Base-by-base conservation (phyloP, 2,797 vertebrate genomes). In the Molossus molossus region DNA sequence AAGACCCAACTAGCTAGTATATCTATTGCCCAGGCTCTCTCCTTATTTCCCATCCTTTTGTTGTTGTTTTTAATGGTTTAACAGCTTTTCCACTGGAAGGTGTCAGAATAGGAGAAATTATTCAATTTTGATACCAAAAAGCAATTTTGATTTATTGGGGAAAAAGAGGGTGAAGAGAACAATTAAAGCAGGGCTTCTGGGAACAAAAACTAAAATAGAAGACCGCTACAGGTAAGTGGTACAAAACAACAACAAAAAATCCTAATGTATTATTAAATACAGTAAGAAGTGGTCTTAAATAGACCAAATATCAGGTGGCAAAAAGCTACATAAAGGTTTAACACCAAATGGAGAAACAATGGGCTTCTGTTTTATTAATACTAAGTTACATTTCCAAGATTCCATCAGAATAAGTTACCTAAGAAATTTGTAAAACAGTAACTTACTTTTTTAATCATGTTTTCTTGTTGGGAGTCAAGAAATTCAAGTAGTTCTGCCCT, bases 401-500 rank as follows among this genome's bases (percentile, higher is more conserved):
- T 55, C 12, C 29, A 87, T 23, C 37, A 96, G 85, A 89, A n/a
- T 64, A 91, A 83, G 29, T 76, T 40, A 91, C 40, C 14, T 33
- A 90, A 83, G 12, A 85, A 73, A 65, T 85, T 64, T 60, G 37
- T 57, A 60, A 95, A 92, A 86, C 23, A 94, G 1, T 23, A 69
- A 96, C 98, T 98, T 97, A 99, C 99, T 98, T 99, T 99, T 98
- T 99, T 99, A 97, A 99, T 99, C 99, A 99, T 99, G 98, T 98
- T 99, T 97, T 99, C 99, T 95, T 99, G 99, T 75, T 99, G 99
- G 92, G 58, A 97, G 98, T 99, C 99, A 97, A 99, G 98, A 97
- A 99, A 99, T 97, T 99, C 99, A 85, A 99, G 98, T 76, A 99
- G 98, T 97, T 99, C 99, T 5, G 99, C 99, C 98, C 99, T 98